These are phyloP conservation scores for Sinocyclocheilus anshuiensis DNA, from an alignment of 2,113 vertebrate genomes.

Conservation along the genomic window DNA sequence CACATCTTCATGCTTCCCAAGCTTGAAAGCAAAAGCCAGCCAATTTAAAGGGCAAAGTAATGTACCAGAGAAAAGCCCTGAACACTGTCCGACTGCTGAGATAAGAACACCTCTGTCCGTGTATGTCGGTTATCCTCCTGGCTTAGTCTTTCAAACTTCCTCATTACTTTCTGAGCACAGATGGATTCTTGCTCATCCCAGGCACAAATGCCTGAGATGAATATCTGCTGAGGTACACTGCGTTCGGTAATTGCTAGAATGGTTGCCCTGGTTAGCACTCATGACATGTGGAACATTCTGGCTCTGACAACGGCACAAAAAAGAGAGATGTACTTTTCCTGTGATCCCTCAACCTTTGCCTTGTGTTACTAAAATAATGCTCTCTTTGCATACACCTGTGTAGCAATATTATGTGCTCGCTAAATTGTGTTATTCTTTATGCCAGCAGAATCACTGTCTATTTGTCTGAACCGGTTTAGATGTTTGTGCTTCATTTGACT, in stretches of 20 bases:
- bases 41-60: constrained; percentile 30
- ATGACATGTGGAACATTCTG: constrained; percentile 32
- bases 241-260: constrained; percentile 11
- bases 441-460: background rate
- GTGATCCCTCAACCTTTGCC: background rate
- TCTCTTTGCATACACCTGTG: background rate
- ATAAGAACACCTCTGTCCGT: background rate
- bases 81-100: background rate
- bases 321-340: background rate
- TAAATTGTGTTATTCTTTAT: background rate
- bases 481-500: background rate
- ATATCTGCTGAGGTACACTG: constrained; percentile 30
- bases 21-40: background rate
- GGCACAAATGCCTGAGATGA: constrained; percentile 18
- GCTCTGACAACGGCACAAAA: background rate
- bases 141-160: constrained; percentile 2
- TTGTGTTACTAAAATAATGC: background rate
- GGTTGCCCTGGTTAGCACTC: constrained; percentile 6
- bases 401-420: background rate
- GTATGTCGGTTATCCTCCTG: background rate
- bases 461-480: background rate
- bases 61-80: background rate
- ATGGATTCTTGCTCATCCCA: constrained; percentile 2
- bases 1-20: background rate
- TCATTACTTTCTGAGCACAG: constrained; percentile 25